Conservation (phyloP, 2,113 vertebrate species). For the Mobula birostris region DNA sequence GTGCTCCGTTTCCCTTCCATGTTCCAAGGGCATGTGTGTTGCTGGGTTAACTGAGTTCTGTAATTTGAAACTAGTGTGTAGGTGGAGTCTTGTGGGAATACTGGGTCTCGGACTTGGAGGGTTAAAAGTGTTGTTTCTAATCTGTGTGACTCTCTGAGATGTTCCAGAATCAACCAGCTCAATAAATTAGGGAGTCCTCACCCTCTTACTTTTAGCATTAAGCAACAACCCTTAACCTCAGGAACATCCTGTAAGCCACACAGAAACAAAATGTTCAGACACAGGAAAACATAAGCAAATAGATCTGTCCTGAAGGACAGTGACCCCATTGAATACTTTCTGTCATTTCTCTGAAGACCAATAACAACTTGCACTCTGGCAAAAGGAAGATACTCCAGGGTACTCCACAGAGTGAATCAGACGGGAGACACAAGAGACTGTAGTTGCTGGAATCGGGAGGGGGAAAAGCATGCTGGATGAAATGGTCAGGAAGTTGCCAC, state of each 20-base stretch:
- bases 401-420: neutral
- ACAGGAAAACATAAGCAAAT: neutral
- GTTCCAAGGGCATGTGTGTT: no score
- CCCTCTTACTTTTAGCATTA: neutral
- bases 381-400: neutral
- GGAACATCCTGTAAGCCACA: neutral
- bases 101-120: no score
- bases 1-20: no score
- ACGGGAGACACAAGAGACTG: no score
- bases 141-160: neutral
- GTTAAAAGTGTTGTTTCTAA: no score
- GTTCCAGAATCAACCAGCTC: neutral
- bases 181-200: neutral
- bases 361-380: neutral
- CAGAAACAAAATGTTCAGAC: slow-evolving; percentile 21
- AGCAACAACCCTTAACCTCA: neutral
- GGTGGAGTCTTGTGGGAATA: no score
- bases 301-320: neutral
- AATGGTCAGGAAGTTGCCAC: neutral
- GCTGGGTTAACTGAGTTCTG: no score
- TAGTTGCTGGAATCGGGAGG: no score
- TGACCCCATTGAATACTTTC: neutral
- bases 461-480: neutral
- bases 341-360: neutral
- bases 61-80: no score